A percentile compares a stretch with the other conserved stretches of the same genome.
These are phyloP conservation scores for Cephus rjabovi DNA, from an alignment of 2,888 invertebrate species.

Conservation along the genomic window DNA sequence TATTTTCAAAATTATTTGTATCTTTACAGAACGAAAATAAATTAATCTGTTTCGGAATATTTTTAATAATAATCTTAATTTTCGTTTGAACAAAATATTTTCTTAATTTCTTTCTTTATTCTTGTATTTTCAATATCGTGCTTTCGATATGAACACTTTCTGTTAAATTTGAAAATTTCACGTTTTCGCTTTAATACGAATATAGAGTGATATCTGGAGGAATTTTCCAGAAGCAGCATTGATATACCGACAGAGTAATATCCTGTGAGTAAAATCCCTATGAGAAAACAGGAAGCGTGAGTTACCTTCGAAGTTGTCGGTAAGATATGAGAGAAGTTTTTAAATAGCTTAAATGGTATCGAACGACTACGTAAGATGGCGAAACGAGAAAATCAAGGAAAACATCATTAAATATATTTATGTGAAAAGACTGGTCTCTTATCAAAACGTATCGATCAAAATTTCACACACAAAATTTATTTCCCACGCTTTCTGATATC, in stretches of 20 bases:
- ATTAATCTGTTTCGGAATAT: neutral
- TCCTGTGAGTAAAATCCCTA: neutral
- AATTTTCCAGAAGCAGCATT: neutral
- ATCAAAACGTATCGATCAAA: neutral
- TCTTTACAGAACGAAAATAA: neutral
- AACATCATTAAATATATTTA: neutral
- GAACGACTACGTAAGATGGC: neutral
- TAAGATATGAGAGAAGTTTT: neutral
- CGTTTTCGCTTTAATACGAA: neutral
- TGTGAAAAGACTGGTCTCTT: neutral
- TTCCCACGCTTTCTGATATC: neutral
- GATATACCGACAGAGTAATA: neutral
- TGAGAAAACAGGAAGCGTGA: neutral
- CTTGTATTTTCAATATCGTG: neutral
- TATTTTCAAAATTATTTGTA: neutral
- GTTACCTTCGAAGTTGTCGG: neutral
- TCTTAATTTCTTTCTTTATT: neutral
- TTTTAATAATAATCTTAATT: neutral
- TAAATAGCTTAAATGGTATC: neutral
- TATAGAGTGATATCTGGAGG: neutral
- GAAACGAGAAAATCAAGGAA: neutral
- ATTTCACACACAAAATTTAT: neutral
- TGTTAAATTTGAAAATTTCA: neutral
- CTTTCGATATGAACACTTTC: neutral
- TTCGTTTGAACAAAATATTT: neutral